phyloP scores from a whole-genome alignment of 2,888 invertebrate species.

The Julus scandinavius region DNA sequence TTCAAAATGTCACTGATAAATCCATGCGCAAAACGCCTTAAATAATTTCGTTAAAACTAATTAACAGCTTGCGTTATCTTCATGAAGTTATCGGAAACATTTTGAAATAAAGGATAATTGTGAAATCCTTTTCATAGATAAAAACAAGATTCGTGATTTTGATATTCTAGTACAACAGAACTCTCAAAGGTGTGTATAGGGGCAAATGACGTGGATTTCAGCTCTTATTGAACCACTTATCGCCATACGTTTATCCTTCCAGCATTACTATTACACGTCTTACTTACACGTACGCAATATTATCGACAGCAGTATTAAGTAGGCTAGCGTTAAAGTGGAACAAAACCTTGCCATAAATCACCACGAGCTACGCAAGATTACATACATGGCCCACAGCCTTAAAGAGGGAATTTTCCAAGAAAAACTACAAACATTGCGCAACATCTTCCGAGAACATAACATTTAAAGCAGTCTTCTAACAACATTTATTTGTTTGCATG shows the following conservation, averaged over 20 bases:
- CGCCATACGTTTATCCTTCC: background rate
- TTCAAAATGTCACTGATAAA: too few species aligned
- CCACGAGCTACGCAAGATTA: background rate
- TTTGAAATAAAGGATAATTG: background rate
- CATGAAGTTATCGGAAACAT: background rate
- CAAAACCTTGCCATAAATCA: slow-evolving; percentile 29
- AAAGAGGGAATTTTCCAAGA: background rate
- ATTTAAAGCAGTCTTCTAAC: background rate
- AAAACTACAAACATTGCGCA: background rate
- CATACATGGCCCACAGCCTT: background rate
- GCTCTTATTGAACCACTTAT: slow-evolving; percentile 11
- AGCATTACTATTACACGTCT: background rate
- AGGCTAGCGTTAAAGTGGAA: slow-evolving; percentile 22
- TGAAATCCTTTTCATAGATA: background rate
- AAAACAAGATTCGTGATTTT: background rate
- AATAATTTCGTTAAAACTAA: too few species aligned
- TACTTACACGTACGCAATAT: background rate
- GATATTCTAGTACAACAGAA: background rate
- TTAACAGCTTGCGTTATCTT: too few species aligned
- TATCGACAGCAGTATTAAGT: slow-evolving; percentile 17
- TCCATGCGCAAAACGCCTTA: too few species aligned
- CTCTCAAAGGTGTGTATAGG: background rate
- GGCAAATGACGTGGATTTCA: background rate
- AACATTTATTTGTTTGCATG: too few species aligned
- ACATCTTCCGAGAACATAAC: background rate